Evolutionary conservation across 2,113 vertebrate species (phyloP), one percentile per base, ranked within the genome.

Genomic region (Indri indri): DNA sequence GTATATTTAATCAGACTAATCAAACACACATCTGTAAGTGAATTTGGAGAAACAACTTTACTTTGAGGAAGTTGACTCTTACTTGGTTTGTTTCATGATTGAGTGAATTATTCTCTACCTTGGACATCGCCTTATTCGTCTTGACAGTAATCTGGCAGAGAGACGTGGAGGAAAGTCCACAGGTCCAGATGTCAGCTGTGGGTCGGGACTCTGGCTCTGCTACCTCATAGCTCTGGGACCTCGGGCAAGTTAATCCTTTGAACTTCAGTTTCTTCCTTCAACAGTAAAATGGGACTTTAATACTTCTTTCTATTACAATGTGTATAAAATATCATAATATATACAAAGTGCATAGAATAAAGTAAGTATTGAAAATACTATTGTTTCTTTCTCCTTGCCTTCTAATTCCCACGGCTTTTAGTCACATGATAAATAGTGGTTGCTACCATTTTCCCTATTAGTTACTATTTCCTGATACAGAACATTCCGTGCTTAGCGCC

Each of bases 31-130:
- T 34, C 70, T 88, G 8, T 40, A 92, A 79, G 45, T 70, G 81
- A 73, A 73, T 83, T 65, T 54, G 17, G 61, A 59, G n/a, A 71
- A 30, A 17, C 8, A 45, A 74, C 66, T 88, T 94, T 76, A 50
- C 71, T 94, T 90, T 50, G 37, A 90, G 92, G 77, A 94, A 93
- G 82, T 13, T 68, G 89, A 84, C 37, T 79, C 40, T 85, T 79
- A 30, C 81, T 84, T 66, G 14, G 6, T 87, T 82, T 88, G 23
- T 65, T 87, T 81, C 45, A 5, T 25, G 71, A 93, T 6, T 71
- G 70, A 65, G 50, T 63, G 71, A 54, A 71, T 71, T 91, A 20
- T 34, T 70, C 71, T 70, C 27, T 57, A 12, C 34, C 52, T 76
- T n/a, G 34, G 12, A 45, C 1, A 12, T 34, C 10, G 1, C 42